Percentiles rank a stretch among this genome's conserved stretches.
Evolutionary conservation across 1,140 invertebrate species (phyloP).

Genomic region (roundworm (Caenorhabditis elegans)): WBcel235 BX284604.4:13147501-13148000

Average conservation of each 20-base stretch:
- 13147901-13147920: too few species aligned
- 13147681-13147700: background rate
- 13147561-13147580: too few species aligned
- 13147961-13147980: too few species aligned
- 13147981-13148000: too few species aligned
- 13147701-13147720: background rate
- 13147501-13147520: too few species aligned
- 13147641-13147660: background rate
- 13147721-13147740: background rate
- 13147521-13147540: too few species aligned
- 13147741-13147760: background rate
- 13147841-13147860: background rate
- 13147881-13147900: background rate
- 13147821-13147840: background rate
- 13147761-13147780: constrained; percentile 10
- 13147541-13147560: too few species aligned
- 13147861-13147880: constrained; percentile 24
- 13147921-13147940: too few species aligned
- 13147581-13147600: too few species aligned
- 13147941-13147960: too few species aligned
- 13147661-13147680: background rate
- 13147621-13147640: background rate
- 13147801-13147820: background rate
- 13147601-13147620: background rate
- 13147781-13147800: constrained; percentile 18